Evolutionary conservation across 2,113 vertebrate genomes (phyloP).

Genomic region (Macrotis lagotis): DNA sequence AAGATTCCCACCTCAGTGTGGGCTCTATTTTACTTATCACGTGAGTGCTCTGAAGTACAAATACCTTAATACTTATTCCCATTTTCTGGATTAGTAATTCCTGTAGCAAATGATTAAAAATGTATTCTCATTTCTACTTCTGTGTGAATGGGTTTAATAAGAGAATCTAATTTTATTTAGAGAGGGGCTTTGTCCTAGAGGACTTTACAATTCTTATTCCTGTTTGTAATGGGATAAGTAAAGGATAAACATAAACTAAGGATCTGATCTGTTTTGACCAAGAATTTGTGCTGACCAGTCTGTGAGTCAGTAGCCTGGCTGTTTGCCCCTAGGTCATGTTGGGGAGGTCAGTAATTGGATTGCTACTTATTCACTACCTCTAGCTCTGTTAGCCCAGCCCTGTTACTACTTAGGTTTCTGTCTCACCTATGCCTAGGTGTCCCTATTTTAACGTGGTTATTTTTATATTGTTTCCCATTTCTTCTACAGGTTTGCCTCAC

Average conservation of each 20-base stretch:
- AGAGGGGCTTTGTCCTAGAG: background rate
- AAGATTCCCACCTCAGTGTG: conserved; percentile 87
- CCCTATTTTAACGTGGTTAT: background rate
- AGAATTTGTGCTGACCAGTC: background rate
- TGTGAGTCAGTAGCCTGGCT: background rate
- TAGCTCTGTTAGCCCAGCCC: background rate
- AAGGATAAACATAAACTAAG: background rate
- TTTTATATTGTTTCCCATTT: background rate
- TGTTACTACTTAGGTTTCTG: background rate
- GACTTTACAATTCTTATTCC: conserved; percentile 34
- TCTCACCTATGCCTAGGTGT: background rate
- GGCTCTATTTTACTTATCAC: conserved; percentile 94
- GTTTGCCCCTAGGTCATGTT: background rate
- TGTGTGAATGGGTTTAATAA: background rate
- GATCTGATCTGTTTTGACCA: background rate
- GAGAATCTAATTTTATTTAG: conserved; percentile 30
- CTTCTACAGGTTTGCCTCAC: conserved; percentile 84
- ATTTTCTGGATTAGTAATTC: conserved; percentile 3
- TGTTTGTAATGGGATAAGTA: background rate
- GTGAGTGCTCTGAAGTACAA: conserved; percentile 84
- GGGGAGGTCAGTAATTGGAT: background rate
- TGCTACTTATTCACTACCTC: background rate
- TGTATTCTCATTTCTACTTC: background rate
- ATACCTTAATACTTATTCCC: background rate
- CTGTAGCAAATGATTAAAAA: background rate